Evolutionary conservation across 2,888 invertebrate species (phyloP), one percentile per base, ranked within the genome.

Genomic region (Eremobia ochroleuca): DNA sequence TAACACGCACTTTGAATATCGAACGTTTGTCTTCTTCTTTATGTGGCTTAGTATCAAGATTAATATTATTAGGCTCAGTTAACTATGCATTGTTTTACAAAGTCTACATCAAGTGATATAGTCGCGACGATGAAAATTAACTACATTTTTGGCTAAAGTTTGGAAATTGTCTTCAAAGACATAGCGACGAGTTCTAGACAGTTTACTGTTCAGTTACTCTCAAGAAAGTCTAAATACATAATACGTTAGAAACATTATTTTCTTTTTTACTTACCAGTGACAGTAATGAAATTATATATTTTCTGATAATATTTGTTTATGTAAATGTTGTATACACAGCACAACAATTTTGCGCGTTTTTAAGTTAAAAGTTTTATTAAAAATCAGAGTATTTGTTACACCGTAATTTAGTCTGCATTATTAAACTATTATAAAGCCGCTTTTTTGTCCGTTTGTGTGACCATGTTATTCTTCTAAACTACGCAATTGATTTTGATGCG

Each of bases 51-150:
- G 15, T 52, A 59, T 34, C 18, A 31, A 66, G 15, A 66, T 59
- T 82, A 43, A 61, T 46, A 37, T 52, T 82, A 66, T 76, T 52
- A 61, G 28, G 31, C 61, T 82, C n/a, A 76, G 77, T 25, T 62
- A 82, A 79, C 43, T 82, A 52, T 31, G 58, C 66, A 79, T 69
- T 61, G 37, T 52, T 28, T 66, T 49, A 79, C 65, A 79, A 58
- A 81, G 49, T 81, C 40, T 62, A 64, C 73, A 73, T 77, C 62
- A 62, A 83, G 72, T 67, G 72, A 67, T 40, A 67, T 59, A 61
- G 71, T 67, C 31, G n/a, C 55, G 84, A 81, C 59, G 79, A 79
- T 71, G 81, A 81, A 84, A 72, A 79, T 79, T 67, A 83, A 80
- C 69, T 76, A 79, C 61, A 61, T 82, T 82, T 82, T 76, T 13